phyloP scores from a whole-genome alignment of 2,797 vertebrate genomes.

The Rhinella marina region DNA sequence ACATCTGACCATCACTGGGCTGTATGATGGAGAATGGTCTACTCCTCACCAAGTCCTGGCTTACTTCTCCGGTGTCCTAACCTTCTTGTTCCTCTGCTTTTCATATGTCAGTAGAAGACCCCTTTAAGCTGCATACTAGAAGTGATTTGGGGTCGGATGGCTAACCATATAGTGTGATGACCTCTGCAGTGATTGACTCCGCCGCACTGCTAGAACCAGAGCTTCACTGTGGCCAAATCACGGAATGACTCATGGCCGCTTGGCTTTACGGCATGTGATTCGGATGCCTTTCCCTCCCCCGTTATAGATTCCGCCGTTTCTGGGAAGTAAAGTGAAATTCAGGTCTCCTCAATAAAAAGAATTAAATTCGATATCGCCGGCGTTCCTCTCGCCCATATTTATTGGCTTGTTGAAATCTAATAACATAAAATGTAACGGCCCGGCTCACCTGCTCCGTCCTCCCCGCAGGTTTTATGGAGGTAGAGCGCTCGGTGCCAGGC shows the following conservation, averaged over 20 bases:
- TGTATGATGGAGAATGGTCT: constrained; percentile 8
- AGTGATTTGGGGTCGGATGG: background rate
- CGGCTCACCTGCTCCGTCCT: background rate
- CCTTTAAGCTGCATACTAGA: background rate
- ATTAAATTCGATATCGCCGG: constrained; percentile 13
- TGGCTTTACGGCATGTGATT: background rate
- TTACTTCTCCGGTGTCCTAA: too few relatives aligned
- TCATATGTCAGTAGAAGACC: background rate
- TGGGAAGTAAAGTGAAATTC: constrained; percentile 42
- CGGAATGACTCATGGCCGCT: constrained; percentile 9
- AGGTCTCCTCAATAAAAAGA: constrained; percentile 23
- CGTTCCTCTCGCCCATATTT: constrained; percentile 26
- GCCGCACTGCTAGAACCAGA: background rate
- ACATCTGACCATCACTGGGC: background rate
- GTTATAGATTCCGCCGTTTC: constrained; percentile 25
- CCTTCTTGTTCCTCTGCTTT: background rate
- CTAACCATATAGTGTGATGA: background rate
- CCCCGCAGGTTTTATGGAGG: background rate
- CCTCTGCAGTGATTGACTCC: background rate
- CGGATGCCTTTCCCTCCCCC: background rate
- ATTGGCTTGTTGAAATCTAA: constrained; percentile 33
- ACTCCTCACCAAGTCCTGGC: background rate
- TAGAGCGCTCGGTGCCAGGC: background rate
- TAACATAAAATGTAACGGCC: constrained; percentile 43
- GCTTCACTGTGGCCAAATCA: constrained; percentile 5